A percentile compares a stretch with the other conserved stretches of the same genome.
Evolutionary conservation across 1,140 invertebrate species (phyloP).

Genomic region (Zaprionus capensis): DNA sequence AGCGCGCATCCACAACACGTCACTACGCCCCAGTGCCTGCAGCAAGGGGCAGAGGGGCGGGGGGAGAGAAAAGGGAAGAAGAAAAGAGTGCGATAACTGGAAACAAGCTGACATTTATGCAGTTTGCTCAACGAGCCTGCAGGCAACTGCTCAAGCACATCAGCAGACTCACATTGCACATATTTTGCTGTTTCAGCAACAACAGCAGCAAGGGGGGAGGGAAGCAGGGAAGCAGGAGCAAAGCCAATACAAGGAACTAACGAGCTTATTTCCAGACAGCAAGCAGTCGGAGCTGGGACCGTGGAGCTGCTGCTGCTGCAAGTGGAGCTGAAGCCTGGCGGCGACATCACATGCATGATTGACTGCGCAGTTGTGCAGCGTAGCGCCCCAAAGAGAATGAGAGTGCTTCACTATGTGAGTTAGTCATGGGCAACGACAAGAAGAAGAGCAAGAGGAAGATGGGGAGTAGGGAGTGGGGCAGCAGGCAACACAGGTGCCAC

Average conservation of each 20-base stretch:
- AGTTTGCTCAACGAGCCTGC: constrained; percentile 76
- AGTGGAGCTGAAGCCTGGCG: constrained; percentile 61
- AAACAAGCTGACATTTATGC: constrained; percentile 83
- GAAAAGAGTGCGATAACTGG: constrained; percentile 77
- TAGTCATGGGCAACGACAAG: not conserved
- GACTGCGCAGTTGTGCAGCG: constrained; percentile 80
- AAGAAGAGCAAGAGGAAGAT: not conserved
- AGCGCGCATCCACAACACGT: constrained; percentile 37
- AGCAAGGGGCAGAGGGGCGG: constrained; percentile 35
- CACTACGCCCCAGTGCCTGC: constrained; percentile 65
- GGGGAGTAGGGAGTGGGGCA: not conserved
- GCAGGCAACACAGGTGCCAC: constrained; percentile 50
- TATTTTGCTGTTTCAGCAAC: constrained; percentile 54
- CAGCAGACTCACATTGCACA: constrained; percentile 53
- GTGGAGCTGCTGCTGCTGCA: constrained; percentile 5
- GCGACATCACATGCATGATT: constrained; percentile 81
- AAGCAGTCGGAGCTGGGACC: constrained; percentile 26
- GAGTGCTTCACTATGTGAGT: constrained; percentile 35
- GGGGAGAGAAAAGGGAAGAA: constrained; percentile 6
- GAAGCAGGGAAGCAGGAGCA: constrained; percentile 6
- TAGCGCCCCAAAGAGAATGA: constrained; percentile 44
- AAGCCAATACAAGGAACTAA: constrained; percentile 80
- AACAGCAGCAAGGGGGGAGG: not conserved
- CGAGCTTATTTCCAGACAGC: constrained; percentile 81
- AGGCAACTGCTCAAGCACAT: constrained; percentile 72